A percentile compares a stretch with the other conserved stretches of the same genome.
phyloP scores from a whole-genome alignment of 1,140 invertebrate genomes.

The Frieseomelitta varia region DNA sequence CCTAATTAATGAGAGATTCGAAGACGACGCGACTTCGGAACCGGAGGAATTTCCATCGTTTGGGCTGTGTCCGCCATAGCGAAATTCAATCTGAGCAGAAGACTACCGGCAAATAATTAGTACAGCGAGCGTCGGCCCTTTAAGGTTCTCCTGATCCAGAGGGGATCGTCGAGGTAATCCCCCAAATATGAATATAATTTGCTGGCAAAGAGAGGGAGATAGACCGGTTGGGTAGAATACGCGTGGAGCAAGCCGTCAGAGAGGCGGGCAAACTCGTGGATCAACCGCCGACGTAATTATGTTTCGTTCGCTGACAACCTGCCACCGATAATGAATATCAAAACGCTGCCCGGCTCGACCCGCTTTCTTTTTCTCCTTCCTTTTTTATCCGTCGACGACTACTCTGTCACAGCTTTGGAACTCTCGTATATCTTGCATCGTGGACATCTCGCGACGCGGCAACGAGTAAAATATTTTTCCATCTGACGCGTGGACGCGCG shows the following conservation, averaged over 20 bases:
- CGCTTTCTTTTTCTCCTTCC: too few relatives aligned
- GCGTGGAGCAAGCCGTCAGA: conserved; percentile 53
- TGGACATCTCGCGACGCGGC: not conserved
- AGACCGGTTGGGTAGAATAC: conserved; percentile 42
- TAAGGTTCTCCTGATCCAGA: conserved; percentile 76
- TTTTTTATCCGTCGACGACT: not conserved
- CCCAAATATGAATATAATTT: conserved; percentile 81
- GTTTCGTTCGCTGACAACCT: conserved; percentile 64
- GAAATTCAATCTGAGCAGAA: conserved; percentile 77
- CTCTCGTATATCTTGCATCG: conserved; percentile 11
- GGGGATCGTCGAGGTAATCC: conserved; percentile 76
- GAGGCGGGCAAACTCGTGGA: conserved; percentile 42
- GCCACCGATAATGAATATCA: conserved; percentile 67
- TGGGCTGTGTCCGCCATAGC: conserved; percentile 34
- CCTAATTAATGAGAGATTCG: conserved; percentile 47
- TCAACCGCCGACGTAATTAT: conserved; percentile 63
- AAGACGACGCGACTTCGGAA: conserved; percentile 8
- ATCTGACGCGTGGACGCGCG: not conserved
- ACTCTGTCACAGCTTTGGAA: not conserved
- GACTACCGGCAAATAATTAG: conserved; percentile 77
- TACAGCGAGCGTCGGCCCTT: conserved; percentile 72
- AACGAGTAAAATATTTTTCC: conserved; percentile 26
- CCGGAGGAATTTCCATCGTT: conserved; percentile 67
- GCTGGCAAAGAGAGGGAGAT: conserved; percentile 62
- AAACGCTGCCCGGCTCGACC: conserved; percentile 5